Base-by-base conservation (phyloP, 2,888 invertebrate species). In the Calameuta idolon region DNA sequence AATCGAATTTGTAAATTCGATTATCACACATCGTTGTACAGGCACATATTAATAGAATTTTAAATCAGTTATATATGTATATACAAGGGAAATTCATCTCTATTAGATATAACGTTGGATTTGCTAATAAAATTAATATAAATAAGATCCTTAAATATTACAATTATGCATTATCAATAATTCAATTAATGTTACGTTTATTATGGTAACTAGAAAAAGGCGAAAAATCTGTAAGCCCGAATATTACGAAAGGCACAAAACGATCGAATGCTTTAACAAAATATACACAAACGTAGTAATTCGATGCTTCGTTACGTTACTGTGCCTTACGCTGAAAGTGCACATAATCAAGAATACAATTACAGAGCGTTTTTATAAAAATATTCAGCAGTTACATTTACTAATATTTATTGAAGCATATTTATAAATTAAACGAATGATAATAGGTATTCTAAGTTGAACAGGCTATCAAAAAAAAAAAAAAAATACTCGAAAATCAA, bases 71-170 rank as follows among this genome's bases (percentile, higher is more conserved):
- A 30, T 30, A 71, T 35, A 30, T 30, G 30, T 35, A 35, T 71
- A 33, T 71, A 71, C 31, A 71, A 30, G 30, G 33, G 12, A 71
- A 33, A 55, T 12, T 71, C 71, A 30, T 69, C 15, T 71, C 33
- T 71, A 71, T 33, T 33, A 31, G 33, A 71, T 33, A 30, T 71
- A 71, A 71, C 5, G 9, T 23, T 55, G 4, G 31, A 31, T 30
- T 71, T 33, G 33, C 31, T 30, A 71, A 71, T 71, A 33, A 71
- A 33, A 23, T 34, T 74, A 34, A 74, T 74, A 74, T 74, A 74
- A 74, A 74, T 74, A 74, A n/a, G 74, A 74, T 35, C 37, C 35
- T 74, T 74, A 74, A 74, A 74, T 23, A 34, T 74, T 34, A 35
- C 23, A 74, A 74, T 74, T 74, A 34, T 34, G 34, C 74, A 34